These are phyloP conservation scores for Achlya flavicornis DNA, from an alignment of 2,888 invertebrate species.

Conservation along the genomic window DNA sequence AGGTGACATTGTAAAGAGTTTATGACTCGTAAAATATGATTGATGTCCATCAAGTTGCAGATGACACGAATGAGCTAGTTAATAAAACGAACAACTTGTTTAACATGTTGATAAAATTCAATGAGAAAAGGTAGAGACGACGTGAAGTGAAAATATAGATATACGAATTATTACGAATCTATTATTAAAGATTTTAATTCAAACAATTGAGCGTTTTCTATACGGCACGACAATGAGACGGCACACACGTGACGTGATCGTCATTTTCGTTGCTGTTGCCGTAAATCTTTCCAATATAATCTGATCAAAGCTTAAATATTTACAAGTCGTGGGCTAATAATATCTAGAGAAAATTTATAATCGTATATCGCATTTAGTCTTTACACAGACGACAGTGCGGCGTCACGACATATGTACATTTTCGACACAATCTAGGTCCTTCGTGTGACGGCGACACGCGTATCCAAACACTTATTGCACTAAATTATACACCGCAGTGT, in stretches of 20 bases:
- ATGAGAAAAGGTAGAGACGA: not conserved
- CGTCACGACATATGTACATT: constrained; percentile 39
- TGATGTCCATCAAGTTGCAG: constrained; percentile 6
- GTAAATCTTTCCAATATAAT: not conserved
- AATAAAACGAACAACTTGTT: constrained; percentile 1
- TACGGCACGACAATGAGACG: not conserved
- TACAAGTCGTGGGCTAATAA: constrained; percentile 6
- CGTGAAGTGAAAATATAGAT: not conserved
- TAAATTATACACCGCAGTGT: constrained; percentile 43
- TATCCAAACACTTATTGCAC: constrained; percentile 49
- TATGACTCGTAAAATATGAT: constrained; percentile 5
- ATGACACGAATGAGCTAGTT: not conserved
- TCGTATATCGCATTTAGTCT: constrained; percentile 11
- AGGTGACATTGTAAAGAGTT: not conserved
- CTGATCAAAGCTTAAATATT: constrained; percentile 6
- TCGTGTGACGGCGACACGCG: constrained; percentile 48
- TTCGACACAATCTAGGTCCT: constrained; percentile 27
- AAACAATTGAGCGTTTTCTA: not conserved
- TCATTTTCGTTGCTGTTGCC: not conserved
- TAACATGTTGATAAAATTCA: constrained; percentile 5
- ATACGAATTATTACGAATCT: not conserved
- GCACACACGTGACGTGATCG: not conserved
- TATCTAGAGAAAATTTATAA: constrained; percentile 6
- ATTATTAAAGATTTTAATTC: not conserved
- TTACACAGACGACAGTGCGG: constrained; percentile 28